Conservation (phyloP, 2,888 invertebrate genomes). For the Perizoma affinitatum region DNA sequence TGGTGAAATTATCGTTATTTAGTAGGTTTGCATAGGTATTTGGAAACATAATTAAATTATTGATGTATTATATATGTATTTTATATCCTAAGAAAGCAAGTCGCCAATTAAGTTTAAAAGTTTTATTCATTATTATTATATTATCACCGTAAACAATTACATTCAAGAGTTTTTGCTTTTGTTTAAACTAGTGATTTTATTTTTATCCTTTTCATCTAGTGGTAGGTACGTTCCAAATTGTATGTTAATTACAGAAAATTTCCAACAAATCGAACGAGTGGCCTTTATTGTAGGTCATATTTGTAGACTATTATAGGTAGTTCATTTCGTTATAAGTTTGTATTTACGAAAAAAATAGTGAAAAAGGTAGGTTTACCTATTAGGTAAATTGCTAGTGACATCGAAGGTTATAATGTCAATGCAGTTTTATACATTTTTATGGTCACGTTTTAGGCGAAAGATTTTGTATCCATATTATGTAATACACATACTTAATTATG, state of each 20-base stretch:
- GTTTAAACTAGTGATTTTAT: slow-evolving; percentile 1
- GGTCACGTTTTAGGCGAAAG: slow-evolving; percentile 69
- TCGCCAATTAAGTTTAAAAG: slow-evolving; percentile 22
- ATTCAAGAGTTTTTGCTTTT: slow-evolving; percentile 18
- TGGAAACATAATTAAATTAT: slow-evolving; percentile 29
- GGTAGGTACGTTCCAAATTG: slow-evolving; percentile 6
- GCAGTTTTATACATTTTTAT: slow-evolving; percentile 79
- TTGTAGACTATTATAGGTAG: slow-evolving; percentile 35
- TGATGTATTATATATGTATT: slow-evolving; percentile 32
- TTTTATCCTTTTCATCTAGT: not conserved
- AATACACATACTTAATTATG: slow-evolving; percentile 63
- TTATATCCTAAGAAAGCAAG: slow-evolving; percentile 26
- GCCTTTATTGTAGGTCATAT: slow-evolving; percentile 37
- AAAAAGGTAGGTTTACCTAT: slow-evolving; percentile 33
- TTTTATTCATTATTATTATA: slow-evolving; percentile 13
- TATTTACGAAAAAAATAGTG: slow-evolving; percentile 36
- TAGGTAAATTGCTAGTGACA: slow-evolving; percentile 56
- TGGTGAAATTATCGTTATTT: slow-evolving; percentile 34
- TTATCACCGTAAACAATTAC: slow-evolving; percentile 13
- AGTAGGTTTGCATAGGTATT: slow-evolving; percentile 26
- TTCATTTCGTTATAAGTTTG: slow-evolving; percentile 36
- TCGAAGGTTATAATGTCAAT: slow-evolving; percentile 51
- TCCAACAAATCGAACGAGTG: slow-evolving; percentile 38
- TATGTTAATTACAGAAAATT: slow-evolving; percentile 13
- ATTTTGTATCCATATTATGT: slow-evolving; percentile 70